Evolutionary conservation across 2,113 vertebrate species (phyloP).

Genomic region (Hippolais icterina): DNA sequence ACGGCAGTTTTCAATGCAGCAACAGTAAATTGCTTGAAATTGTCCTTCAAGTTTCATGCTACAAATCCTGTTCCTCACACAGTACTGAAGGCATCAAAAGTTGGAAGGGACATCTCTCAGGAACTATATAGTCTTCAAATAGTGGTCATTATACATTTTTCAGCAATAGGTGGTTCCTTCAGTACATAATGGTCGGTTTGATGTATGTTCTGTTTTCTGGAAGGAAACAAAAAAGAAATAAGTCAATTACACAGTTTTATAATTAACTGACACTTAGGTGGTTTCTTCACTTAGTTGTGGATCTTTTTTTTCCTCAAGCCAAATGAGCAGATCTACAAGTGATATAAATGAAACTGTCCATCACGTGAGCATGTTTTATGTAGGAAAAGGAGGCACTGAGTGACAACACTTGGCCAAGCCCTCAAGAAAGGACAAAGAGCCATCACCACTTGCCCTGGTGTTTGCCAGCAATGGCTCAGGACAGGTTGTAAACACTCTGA

Average conservation of each 20-base stretch:
- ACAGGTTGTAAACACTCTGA: background rate
- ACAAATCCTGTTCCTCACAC: conserved; percentile 55
- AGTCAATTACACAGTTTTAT: background rate
- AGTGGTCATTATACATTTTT: conserved; percentile 41
- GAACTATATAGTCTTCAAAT: conserved; percentile 52
- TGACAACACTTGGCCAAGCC: background rate
- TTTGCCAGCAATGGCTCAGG: background rate
- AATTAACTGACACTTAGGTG: background rate
- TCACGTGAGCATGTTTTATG: rapidly evolving
- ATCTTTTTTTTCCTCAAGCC: background rate
- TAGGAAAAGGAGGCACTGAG: rapidly evolving
- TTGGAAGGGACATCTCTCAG: conserved; percentile 42
- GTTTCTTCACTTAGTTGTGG: background rate
- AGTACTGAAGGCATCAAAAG: conserved; percentile 67
- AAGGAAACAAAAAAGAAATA: background rate
- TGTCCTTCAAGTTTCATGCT: conserved; percentile 66
- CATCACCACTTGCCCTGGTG: background rate
- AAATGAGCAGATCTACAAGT: background rate
- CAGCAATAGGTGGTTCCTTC: conserved; percentile 55
- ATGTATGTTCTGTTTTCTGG: conserved; percentile 80
- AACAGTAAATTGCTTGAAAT: conserved; percentile 52
- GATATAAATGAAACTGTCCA: rapidly evolving
- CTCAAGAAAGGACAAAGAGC: rapidly evolving
- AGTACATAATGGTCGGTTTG: conserved; percentile 83
- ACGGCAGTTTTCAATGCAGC: conserved; percentile 65